These are phyloP conservation scores for Ursus arctos DNA, from an alignment of 2,113 vertebrate species.

Conservation along the genomic window DNA sequence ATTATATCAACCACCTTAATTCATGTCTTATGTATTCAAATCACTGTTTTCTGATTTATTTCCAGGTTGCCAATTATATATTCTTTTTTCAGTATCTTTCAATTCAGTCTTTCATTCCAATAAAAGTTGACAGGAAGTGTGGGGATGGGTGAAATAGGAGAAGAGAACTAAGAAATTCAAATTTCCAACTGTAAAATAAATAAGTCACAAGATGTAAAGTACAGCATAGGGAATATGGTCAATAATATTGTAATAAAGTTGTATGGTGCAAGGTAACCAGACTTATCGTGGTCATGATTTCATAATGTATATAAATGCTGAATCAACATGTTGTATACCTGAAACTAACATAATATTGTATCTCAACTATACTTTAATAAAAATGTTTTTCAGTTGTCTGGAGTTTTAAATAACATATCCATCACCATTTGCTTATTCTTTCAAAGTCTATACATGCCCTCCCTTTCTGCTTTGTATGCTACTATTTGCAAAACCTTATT, in stretches of 20 bases:
- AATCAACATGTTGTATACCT: not conserved
- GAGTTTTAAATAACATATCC: constrained; percentile 52
- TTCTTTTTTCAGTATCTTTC: constrained; percentile 51
- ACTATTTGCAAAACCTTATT: constrained; percentile 2
- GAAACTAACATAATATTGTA: not conserved
- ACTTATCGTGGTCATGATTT: not conserved
- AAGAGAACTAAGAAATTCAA: not conserved
- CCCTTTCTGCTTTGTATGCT: constrained; percentile 5
- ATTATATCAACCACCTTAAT: constrained; percentile 55
- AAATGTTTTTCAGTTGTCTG: not conserved
- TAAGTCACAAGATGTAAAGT: not conserved
- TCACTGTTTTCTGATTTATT: constrained; percentile 57
- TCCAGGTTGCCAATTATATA: constrained; percentile 36
- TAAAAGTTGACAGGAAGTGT: not conserved
- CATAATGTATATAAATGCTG: not conserved
- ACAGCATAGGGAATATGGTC: not conserved
- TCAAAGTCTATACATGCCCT: not conserved
- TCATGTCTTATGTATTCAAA: constrained; percentile 62
- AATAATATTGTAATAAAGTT: not conserved
- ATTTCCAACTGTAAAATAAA: not conserved
- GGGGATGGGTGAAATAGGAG: not conserved
- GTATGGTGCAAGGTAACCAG: not conserved
- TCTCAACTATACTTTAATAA: not conserved
- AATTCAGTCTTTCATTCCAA: constrained; percentile 45
- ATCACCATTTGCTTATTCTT: constrained; percentile 40